Evolutionary conservation across 1,140 invertebrate genomes (phyloP).

Genomic region (Elymnias hypermnestra): DNA sequence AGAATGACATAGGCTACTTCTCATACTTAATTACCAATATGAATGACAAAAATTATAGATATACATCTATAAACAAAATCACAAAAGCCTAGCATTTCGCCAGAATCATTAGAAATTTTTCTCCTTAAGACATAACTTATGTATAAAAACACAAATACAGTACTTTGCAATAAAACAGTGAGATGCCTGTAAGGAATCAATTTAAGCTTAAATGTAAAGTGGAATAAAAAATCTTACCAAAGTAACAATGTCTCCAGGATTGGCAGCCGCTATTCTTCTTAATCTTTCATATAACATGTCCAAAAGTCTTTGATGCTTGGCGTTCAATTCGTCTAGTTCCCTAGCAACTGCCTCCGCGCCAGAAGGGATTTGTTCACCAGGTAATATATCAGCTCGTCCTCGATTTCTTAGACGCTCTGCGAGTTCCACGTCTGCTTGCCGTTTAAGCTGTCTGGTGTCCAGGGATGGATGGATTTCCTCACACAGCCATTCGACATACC

Average conservation of each 20-base stretch:
- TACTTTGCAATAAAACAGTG: neutral
- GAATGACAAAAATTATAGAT: too few species aligned
- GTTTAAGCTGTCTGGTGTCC: slow-evolving; percentile 77
- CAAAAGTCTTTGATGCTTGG: slow-evolving; percentile 85
- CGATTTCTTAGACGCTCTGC: slow-evolving; percentile 39
- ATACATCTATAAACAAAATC: too few species aligned
- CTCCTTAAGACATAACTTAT: too few species aligned
- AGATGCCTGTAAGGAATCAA: neutral
- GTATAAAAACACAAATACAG: too few species aligned
- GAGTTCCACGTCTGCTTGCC: slow-evolving; percentile 54
- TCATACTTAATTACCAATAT: too few species aligned
- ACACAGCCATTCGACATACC: slow-evolving; percentile 91
- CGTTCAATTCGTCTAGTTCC: slow-evolving; percentile 91
- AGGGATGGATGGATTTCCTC: slow-evolving; percentile 91
- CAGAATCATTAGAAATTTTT: too few species aligned
- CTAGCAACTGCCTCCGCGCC: slow-evolving; percentile 89
- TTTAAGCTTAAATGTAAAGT: neutral
- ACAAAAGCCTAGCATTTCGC: too few species aligned
- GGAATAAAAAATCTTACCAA: slow-evolving; percentile 78
- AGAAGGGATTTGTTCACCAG: slow-evolving; percentile 29
- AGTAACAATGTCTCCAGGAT: slow-evolving; percentile 79
- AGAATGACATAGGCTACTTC: too few species aligned
- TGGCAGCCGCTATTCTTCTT: slow-evolving; percentile 77
- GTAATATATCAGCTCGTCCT: slow-evolving; percentile 30
- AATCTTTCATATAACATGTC: slow-evolving; percentile 83